A percentile compares a stretch with the other conserved stretches of the same genome.
Evolutionary conservation across 2,888 invertebrate species (phyloP).

Genomic region (Aphidoletes aphidimyza): DNA sequence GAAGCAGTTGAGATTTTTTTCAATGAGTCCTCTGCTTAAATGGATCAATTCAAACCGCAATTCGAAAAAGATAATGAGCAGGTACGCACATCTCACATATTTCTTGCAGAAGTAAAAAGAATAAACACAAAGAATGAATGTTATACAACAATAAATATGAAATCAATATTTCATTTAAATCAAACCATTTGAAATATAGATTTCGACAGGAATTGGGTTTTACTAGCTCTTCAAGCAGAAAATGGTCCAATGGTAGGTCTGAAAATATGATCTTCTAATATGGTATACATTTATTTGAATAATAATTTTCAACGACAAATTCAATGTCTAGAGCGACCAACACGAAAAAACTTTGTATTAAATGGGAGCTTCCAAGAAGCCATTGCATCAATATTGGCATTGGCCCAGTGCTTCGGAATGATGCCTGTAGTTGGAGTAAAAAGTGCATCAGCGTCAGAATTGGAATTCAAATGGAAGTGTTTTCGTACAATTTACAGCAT

Average conservation of each 20-base stretch:
- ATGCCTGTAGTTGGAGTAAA: slow-evolving; percentile 69
- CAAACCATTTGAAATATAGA: neutral
- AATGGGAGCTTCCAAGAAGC: slow-evolving; percentile 65
- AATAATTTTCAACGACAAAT: slow-evolving; percentile 44
- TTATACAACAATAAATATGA: neutral
- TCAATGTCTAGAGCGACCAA: slow-evolving; percentile 58
- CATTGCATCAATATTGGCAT: slow-evolving; percentile 63
- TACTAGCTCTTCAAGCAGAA: neutral
- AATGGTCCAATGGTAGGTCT: slow-evolving; percentile 14
- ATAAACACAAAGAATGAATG: neutral
- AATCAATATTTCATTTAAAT: neutral
- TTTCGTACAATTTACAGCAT: slow-evolving; percentile 62
- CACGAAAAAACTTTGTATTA: slow-evolving; percentile 61
- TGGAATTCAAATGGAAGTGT: slow-evolving; percentile 64
- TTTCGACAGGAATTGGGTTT: neutral
- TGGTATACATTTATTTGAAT: too few species aligned
- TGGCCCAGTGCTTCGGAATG: slow-evolving; percentile 69
- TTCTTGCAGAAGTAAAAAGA: neutral
- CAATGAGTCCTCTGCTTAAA: too few species aligned
- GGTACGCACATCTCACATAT: too few species aligned
- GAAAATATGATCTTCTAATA: neutral
- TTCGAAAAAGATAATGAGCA: too few species aligned
- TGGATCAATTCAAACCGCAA: too few species aligned
- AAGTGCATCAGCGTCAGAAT: slow-evolving; percentile 64
- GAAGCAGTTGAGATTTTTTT: slow-evolving; percentile 10